A percentile compares a stretch with the other conserved stretches of the same genome.
Conservation (phyloP, 2,113 vertebrate species). For the Empidonax alnorum region DNA sequence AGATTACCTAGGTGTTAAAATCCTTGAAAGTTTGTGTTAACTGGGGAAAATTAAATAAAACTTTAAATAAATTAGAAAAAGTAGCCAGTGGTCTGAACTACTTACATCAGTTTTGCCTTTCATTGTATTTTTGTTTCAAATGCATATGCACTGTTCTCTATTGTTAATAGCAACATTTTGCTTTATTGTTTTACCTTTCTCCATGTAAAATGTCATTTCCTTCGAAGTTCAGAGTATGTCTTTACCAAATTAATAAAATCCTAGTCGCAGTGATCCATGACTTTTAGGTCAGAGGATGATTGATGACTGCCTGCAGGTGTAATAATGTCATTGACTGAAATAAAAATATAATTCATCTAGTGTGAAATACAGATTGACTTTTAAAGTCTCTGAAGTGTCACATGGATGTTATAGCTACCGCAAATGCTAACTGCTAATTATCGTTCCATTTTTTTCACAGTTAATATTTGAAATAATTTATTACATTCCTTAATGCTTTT, state of each 20-base stretch:
- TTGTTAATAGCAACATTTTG: neutral
- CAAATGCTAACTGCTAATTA: constrained; percentile 38
- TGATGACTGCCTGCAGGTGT: constrained; percentile 48
- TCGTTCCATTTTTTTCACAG: constrained; percentile 8
- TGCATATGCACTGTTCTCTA: neutral
- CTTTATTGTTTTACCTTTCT: constrained; percentile 12
- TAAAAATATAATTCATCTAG: constrained; percentile 71
- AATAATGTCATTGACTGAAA: constrained; percentile 66
- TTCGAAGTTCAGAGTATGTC: constrained; percentile 28
- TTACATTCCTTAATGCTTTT: constrained; percentile 13
- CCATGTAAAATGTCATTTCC: constrained; percentile 32
- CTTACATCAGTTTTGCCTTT: neutral
- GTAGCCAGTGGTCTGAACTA: neutral
- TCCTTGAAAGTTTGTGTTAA: neutral
- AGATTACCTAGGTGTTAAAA: neutral
- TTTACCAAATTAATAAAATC: constrained; percentile 22
- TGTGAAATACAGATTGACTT: constrained; percentile 66
- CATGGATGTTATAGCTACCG: neutral
- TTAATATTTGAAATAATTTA: constrained; percentile 58
- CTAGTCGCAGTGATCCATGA: constrained; percentile 57
- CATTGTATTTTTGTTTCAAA: constrained; percentile 3
- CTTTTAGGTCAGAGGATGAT: constrained; percentile 61
- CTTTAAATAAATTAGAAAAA: neutral
- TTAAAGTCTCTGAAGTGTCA: constrained; percentile 38
- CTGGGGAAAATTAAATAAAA: neutral